A percentile compares a stretch with the other conserved stretches of the same genome.
phyloP scores from a whole-genome alignment of 2,888 invertebrate species.

The Dascillus cervinus region DNA sequence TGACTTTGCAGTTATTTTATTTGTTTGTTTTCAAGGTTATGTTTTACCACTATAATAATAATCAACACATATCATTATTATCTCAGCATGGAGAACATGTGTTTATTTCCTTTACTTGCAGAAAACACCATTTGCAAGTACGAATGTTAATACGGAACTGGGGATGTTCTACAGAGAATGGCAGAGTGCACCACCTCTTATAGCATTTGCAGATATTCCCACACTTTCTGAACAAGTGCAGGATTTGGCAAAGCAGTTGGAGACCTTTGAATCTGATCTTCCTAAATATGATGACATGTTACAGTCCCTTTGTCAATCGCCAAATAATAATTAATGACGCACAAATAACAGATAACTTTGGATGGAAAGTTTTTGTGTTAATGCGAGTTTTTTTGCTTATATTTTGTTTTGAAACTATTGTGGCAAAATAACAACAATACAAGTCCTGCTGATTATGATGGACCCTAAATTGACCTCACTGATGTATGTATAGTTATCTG shows the following conservation, averaged over 20 bases:
- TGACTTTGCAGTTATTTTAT: too few relatives aligned
- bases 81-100: background rate
- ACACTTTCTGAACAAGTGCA: conserved; percentile 48
- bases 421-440: too few relatives aligned
- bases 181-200: conserved; percentile 52
- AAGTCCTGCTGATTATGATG: too few relatives aligned
- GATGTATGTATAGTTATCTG: too few relatives aligned
- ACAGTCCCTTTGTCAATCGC: conserved; percentile 58
- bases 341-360: conserved; percentile 4
- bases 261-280: conserved; percentile 66
- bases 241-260: conserved; percentile 62
- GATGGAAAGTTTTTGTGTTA: conserved; percentile 1
- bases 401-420: too few relatives aligned
- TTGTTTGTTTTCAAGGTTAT: background rate
- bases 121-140: conserved; percentile 75
- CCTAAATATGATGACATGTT: conserved; percentile 71
- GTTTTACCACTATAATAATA: background rate
- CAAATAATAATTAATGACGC: conserved; percentile 44
- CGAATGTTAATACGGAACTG: conserved; percentile 64
- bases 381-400: too few relatives aligned
- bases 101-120: conserved; percentile 45
- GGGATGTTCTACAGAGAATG: conserved; percentile 75
- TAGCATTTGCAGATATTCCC: conserved; percentile 39
- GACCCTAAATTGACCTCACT: too few relatives aligned
- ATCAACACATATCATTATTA: background rate